Base-by-base conservation (phyloP, 2,113 vertebrate genomes). In the Martes martes region DNA sequence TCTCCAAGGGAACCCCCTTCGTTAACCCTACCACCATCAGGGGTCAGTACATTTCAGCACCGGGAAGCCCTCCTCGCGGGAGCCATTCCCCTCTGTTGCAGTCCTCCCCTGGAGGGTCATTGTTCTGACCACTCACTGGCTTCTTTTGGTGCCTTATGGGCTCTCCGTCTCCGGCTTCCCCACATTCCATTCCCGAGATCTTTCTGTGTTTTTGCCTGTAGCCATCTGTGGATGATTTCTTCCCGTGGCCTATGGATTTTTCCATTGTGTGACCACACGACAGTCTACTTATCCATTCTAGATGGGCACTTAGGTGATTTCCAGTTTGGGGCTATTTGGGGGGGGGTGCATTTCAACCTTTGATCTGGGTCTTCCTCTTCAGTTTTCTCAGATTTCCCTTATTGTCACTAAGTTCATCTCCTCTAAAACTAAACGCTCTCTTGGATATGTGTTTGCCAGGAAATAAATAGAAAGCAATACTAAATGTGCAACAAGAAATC, bases 391-490 rank as follows among this genome's bases (percentile, higher is more conserved):
- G 26, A 39, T 78, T 88, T 11, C 21, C 71, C 24, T 73, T 67
- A 63, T 5, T 50, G 50, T 95, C 45, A 86, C 59, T 78, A 42
- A 93, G 89, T 42, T 81, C 31, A 42, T 83, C 50, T 85, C 45
- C 45, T 83, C 31, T 69, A 42, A 84, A 94, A 59, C 73, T 47
- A 28, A 82, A 26, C 10, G 26, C 45, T 82, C 63, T 28, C 4
- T 71, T 76, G 11, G 18, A 1, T 65, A 16, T 76, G 13, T 21
- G n/a, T 93, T 91, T 85, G 71, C 52, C 52, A 67, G 26, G 39
- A 69, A 93, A 84, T 65, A 96, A 78, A 31, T 67, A 74, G 45
- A 74, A 67, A 94, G 7, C 18, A 95, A 85, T 85, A 45, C 23
- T 71, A 42, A 90, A 61, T 39, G 31, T 47, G 21, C 18, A 71